Conservation (phyloP, 2,888 invertebrate genomes). For the Arrhopalites spinosus region DNA sequence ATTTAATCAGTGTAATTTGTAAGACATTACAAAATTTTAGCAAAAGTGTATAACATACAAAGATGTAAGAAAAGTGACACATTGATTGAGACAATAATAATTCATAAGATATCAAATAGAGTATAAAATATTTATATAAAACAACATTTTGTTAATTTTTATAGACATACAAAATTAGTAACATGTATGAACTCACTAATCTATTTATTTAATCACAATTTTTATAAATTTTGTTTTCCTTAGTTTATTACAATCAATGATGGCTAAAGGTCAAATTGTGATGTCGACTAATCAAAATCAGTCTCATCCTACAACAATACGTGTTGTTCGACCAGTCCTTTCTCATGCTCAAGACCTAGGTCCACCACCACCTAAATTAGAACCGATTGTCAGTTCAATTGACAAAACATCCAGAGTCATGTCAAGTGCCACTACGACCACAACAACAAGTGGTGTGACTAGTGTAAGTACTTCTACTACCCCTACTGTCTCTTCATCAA, state of each 20-base stretch:
- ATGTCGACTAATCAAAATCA: conserved; percentile 42
- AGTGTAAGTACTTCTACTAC: background rate
- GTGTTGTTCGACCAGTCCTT: conserved; percentile 46
- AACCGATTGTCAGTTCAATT: background rate
- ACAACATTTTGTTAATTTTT: too few species aligned
- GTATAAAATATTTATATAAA: too few species aligned
- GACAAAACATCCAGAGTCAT: background rate
- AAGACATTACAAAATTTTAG: too few species aligned
- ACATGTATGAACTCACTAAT: too few species aligned
- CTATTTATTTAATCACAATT: too few species aligned
- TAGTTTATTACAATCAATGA: conserved; percentile 36
- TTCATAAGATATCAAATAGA: too few species aligned
- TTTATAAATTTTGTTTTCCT: too few species aligned
- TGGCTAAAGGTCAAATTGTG: conserved; percentile 45
- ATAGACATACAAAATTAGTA: too few species aligned
- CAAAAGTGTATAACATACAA: too few species aligned
- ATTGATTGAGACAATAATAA: too few species aligned
- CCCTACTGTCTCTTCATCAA: background rate
- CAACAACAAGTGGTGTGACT: background rate
- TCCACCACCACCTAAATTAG: conserved; percentile 18
- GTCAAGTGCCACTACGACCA: background rate
- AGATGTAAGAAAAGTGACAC: too few species aligned
- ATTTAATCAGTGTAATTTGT: too few species aligned
- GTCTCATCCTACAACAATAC: conserved; percentile 47
- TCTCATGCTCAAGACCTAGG: background rate